Evolutionary conservation across 2,797 vertebrate species (phyloP).

Genomic region (Eulemur albifrons): DNA sequence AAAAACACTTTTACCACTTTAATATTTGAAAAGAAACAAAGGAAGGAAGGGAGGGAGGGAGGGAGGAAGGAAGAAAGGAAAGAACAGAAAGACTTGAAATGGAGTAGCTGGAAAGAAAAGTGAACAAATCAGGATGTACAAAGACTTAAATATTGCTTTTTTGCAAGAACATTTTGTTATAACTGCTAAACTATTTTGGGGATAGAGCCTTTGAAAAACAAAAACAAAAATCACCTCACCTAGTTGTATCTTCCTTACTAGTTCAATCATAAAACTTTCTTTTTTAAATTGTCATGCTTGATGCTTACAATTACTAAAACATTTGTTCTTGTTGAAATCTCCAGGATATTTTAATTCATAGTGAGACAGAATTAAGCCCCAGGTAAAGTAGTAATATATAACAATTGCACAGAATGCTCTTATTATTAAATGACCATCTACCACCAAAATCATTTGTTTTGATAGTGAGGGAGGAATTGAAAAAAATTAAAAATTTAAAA

Average conservation of each 20-base stretch:
- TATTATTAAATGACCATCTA: not conserved
- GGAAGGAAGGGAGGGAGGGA: rapidly evolving
- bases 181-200: not conserved
- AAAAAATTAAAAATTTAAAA: not conserved
- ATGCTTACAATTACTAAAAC: not conserved
- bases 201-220: not conserved
- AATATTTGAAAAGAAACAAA: too few relatives aligned
- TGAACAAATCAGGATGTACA: not conserved
- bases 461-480: not conserved
- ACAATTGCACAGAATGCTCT: not conserved
- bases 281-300: not conserved
- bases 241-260: not conserved
- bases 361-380: not conserved
- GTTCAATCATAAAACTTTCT: not conserved
- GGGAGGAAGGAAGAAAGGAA: too few relatives aligned
- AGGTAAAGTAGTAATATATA: not conserved
- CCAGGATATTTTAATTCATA: not conserved
- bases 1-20: too few relatives aligned
- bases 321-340: not conserved
- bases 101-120: not conserved
- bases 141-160: not conserved
- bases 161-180: not conserved
- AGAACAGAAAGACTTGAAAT: not conserved
- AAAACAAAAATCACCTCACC: not conserved
- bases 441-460: not conserved